Base-by-base conservation (phyloP, 2,888 invertebrate species). In the Mechanitis messenoides region DNA sequence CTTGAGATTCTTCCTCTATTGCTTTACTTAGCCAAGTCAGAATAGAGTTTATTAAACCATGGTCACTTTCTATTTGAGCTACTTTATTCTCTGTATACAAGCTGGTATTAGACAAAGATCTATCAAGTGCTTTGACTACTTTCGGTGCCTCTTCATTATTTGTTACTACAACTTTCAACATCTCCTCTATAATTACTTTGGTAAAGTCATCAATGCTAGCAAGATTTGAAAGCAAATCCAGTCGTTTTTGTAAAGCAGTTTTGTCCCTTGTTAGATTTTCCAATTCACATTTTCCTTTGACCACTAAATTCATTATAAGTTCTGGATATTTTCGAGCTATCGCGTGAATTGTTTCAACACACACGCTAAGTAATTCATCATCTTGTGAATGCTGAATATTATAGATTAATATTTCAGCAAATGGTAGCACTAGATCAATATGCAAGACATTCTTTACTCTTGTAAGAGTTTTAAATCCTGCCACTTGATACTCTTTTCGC, bases 271-370 rank as follows among this genome's bases (percentile, higher is more conserved):
- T 75, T 31, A 86, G 64, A 65, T 83, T 78, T 0, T 81, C 78
- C 45, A 89, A 71, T 62, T 84, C 81, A 71, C 87, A 87, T 65
- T 87, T 87, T 1, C 88, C 85, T 76, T 84, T 83, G 1, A 93
- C 83, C 3, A 91, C 82, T 45, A 84, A 74, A 67, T 72, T 83
- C 90, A 79, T 93, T 70, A 91, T 92, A 82, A 77, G 73, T 68
- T 87, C 83, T 0, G 92, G 91, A 79, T 92, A 91, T 62, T 85
- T 83, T 63, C 79, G 78, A 0, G 92, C 91, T 60, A 92, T 90
- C 45, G 81, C 79, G 66, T 91, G 87, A n/a, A 93, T 80, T 33
- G 91, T 88, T 69, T 83, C 77, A 2, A 92, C 82, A 64, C 91
- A 85, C 0, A 86, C 75, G 59, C 76, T 78, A 31, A 91, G 80